Percentiles rank a stretch among this genome's conserved stretches.
Conservation (phyloP, 1,140 invertebrate genomes). For the Wasmannia auropunctata region DNA sequence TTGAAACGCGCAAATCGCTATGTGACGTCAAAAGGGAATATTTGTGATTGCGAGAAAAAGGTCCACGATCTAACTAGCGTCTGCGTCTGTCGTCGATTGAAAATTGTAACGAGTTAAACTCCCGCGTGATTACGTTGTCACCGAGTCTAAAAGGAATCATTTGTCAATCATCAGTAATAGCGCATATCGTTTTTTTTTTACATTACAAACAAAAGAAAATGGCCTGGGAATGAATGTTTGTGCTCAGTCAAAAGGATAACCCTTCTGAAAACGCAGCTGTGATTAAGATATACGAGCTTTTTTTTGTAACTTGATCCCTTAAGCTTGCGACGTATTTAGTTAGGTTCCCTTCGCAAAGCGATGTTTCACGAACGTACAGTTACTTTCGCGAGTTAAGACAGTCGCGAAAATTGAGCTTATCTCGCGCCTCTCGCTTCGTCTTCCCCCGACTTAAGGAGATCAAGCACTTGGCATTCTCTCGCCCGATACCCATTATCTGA, state of each 20-base stretch:
- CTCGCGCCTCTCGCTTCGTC: background rate
- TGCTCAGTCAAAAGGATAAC: background rate
- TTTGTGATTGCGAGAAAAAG: slow-evolving; percentile 19
- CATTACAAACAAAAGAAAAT: background rate
- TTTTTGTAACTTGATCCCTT: background rate
- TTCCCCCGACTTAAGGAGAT: slow-evolving; percentile 7
- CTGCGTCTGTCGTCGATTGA: background rate
- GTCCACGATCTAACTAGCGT: background rate
- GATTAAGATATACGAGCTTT: background rate
- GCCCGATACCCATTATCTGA: slow-evolving; percentile 44
- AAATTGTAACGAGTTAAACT: slow-evolving; percentile 1
- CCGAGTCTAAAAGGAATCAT: background rate
- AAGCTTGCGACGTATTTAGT: background rate
- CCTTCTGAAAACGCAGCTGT: background rate
- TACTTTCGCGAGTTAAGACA: background rate
- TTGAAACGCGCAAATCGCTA: slow-evolving; percentile 40
- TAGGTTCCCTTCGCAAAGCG: background rate
- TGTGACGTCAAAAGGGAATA: slow-evolving; percentile 20
- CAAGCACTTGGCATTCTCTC: slow-evolving; percentile 30
- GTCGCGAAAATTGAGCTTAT: slow-evolving; percentile 17
- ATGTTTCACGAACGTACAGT: background rate
- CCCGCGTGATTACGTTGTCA: slow-evolving; percentile 1
- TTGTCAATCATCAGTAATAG: background rate
- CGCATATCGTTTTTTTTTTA: background rate
- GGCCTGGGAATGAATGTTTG: background rate